phyloP scores from a whole-genome alignment of 2,113 vertebrate species.

The Microcebus griseorufus region DNA sequence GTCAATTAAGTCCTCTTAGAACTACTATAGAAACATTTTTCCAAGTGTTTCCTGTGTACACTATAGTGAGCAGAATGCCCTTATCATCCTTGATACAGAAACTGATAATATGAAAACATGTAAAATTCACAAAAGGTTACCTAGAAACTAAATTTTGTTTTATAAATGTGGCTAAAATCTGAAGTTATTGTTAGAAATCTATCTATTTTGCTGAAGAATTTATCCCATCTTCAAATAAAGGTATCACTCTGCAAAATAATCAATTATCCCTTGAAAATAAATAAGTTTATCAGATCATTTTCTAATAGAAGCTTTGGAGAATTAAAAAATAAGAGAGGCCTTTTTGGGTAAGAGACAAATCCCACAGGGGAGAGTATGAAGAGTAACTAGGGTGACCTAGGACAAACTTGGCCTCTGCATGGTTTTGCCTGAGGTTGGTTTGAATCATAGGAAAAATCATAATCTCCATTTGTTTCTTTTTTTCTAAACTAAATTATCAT shows the following conservation, averaged over 20 bases:
- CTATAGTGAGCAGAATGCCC: not conserved
- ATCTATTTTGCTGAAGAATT: not conserved
- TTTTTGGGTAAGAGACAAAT: not conserved
- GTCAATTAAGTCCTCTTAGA: not conserved
- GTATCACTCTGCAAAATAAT: not conserved
- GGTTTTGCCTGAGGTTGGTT: not conserved
- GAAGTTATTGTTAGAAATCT: not conserved
- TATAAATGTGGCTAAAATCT: not conserved
- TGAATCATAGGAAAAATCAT: conserved; percentile 18
- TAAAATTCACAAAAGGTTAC: not conserved
- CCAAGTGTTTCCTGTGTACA: not conserved
- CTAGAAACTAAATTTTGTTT: conserved; percentile 26
- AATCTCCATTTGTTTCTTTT: conserved; percentile 42
- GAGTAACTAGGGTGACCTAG: not conserved
- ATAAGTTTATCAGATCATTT: not conserved
- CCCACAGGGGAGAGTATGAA: not conserved
- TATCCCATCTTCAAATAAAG: not conserved
- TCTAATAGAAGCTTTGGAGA: not conserved
- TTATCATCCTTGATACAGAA: not conserved
- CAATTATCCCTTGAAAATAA: not conserved
- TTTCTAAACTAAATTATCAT: conserved; percentile 29
- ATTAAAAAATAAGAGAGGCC: not conserved
- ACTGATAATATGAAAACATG: not conserved
- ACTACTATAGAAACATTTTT: not conserved
- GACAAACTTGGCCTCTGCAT: not conserved